Percentiles rank a stretch among this genome's conserved stretches.
Conservation (phyloP, 2,113 vertebrate species). For the Larimichthys polyactis region DNA sequence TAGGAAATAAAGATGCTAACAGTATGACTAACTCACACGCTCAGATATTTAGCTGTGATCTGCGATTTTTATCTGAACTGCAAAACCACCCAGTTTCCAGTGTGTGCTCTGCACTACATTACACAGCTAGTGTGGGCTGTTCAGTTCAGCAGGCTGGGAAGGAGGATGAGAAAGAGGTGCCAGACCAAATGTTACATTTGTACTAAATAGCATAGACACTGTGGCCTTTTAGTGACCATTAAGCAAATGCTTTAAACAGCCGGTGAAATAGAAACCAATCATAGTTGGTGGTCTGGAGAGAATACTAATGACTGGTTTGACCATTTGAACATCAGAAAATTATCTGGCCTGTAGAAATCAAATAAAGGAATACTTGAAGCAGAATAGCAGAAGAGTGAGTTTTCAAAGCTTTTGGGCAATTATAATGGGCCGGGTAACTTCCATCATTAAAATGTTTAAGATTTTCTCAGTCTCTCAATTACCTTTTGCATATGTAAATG, state of each 20-base stretch:
- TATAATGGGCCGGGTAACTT: constrained; percentile 37
- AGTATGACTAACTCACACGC: constrained; percentile 36
- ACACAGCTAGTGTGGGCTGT: constrained; percentile 22
- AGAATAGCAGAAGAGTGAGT: constrained; percentile 14
- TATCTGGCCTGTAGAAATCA: constrained; percentile 44
- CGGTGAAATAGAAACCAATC: constrained; percentile 52
- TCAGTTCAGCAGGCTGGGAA: constrained; percentile 31
- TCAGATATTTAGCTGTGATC: constrained; percentile 36
- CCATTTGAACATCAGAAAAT: constrained; percentile 47
- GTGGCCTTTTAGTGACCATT: constrained; percentile 69
- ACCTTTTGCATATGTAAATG: constrained; percentile 74
- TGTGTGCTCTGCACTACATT: constrained; percentile 10
- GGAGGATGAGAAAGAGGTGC: constrained; percentile 22
- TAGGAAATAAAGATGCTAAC: constrained; percentile 50
- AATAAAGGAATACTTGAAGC: constrained; percentile 39
- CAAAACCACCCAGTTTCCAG: constrained; percentile 19
- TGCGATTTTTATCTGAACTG: constrained; percentile 41
- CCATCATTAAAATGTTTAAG: constrained; percentile 63
- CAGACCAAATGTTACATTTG: constrained; percentile 59
- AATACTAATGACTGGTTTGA: constrained; percentile 52
- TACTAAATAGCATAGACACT: constrained; percentile 53
- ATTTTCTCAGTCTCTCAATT: constrained; percentile 61
- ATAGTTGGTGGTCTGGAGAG: constrained; percentile 38
- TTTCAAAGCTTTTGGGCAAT: constrained; percentile 45
- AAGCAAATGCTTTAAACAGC: constrained; percentile 61